Percentiles rank a stretch among this genome's conserved stretches.
phyloP scores from a whole-genome alignment of 1,140 invertebrate species.

The Drosophila nebulosa region DNA sequence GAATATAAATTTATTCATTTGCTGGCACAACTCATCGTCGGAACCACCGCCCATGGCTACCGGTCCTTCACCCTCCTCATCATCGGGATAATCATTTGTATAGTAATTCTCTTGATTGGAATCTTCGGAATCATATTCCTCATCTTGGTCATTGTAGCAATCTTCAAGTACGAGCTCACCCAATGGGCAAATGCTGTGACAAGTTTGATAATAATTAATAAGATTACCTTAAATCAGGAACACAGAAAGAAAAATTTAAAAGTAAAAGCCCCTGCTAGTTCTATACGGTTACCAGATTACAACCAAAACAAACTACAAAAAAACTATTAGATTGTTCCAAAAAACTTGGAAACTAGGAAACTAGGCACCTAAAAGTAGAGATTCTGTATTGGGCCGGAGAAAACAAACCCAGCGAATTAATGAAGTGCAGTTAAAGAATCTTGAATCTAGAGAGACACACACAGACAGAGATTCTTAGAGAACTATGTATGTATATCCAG shows the following conservation, averaged over 20 bases:
- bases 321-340: too few relatives aligned
- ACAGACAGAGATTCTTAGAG: too few relatives aligned
- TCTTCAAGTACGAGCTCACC: constrained; percentile 66
- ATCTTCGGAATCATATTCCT: constrained; percentile 81
- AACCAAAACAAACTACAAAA: too few relatives aligned
- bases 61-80: constrained; percentile 57
- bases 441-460: too few relatives aligned
- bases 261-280: too few relatives aligned
- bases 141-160: constrained; percentile 57
- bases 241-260: not conserved
- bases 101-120: constrained; percentile 83
- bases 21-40: constrained; percentile 62
- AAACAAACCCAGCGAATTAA: too few relatives aligned
- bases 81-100: constrained; percentile 83
- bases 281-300: too few relatives aligned
- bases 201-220: not conserved
- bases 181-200: constrained; percentile 35
- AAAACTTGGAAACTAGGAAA: too few relatives aligned
- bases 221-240: not conserved
- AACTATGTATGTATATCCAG: too few relatives aligned
- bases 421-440: too few relatives aligned
- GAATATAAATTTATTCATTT: constrained; percentile 70
- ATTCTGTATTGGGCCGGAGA: too few relatives aligned
- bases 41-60: constrained; percentile 54
- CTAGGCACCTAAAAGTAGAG: too few relatives aligned